Evolutionary conservation across 2,113 vertebrate genomes (phyloP), one percentile per base, ranked within the genome.

Genomic region (Eretmochelys imbricata): DNA sequence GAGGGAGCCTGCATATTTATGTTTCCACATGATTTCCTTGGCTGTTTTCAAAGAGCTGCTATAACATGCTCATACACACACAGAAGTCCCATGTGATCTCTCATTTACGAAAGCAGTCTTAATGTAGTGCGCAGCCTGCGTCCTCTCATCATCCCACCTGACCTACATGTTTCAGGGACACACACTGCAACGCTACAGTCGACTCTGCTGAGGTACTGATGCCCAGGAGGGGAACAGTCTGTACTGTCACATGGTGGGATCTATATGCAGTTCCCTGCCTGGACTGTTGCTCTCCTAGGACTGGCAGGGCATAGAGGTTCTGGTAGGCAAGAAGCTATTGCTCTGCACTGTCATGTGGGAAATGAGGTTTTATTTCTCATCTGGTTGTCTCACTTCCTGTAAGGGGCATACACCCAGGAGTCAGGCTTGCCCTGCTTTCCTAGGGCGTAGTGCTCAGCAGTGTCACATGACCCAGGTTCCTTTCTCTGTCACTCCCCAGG

Each of bases 11-110:
- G 84, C 82, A 91, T 95, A 91, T 93, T 93, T 96, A 81, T 94
- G 85, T 84, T 96, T 97, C 97, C 98, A 97, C 97, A 97, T 97
- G 97, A 98, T 98, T 96, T 98, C 97, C 91, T 94, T 89, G 38
- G 93, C 95, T 97, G 93, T 97, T 98, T 98, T 96, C 95, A 93
- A 95, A 96, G 88, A 17, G 3, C 80, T 42, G 84, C 89, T 75
- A 72, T 38, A 91, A 91, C 84, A 96, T 19, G 80, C 90, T 94
- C 3, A 2, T 89, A 87, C 78, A 65, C 49, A 38, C 13, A 1
- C 94, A 94, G 90, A 1, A 96, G 97, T 62, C 88, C 96, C 98
- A 98, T 97, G 98, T 98, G 98, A 98, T 90, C 3, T 5, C 84
- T 75, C 31, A 96, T 94, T 97, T 96, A 98, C 84, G 90, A 97